phyloP scores from a whole-genome alignment of 2,113 vertebrate species.

The Antechinus stuartii region DNA sequence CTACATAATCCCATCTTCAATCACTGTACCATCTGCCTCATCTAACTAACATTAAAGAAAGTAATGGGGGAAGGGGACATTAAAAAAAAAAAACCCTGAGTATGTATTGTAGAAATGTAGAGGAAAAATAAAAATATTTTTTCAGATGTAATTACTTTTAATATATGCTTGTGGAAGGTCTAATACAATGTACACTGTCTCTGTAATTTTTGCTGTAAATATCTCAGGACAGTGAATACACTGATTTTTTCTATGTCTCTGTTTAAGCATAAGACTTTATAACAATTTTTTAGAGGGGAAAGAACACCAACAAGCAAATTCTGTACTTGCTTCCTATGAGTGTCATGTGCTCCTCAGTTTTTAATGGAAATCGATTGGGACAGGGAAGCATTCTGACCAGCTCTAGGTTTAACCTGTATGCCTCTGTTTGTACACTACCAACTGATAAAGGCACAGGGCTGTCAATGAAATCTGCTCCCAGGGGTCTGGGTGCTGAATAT shows the following conservation, averaged over 20 bases:
- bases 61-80: constrained; percentile 67
- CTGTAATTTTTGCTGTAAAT: constrained; percentile 95
- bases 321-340: constrained; percentile 89
- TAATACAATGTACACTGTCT: constrained; percentile 90
- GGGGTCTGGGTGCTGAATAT: constrained; percentile 74
- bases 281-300: constrained; percentile 94
- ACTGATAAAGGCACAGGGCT: constrained; percentile 72
- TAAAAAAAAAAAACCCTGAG: constrained; percentile 78
- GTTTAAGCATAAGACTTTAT: constrained; percentile 98
- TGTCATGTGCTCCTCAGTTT: constrained; percentile 85
- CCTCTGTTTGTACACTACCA: constrained; percentile 81
- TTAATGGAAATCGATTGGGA: constrained; percentile 87
- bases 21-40: constrained; percentile 82
- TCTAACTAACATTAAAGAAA: constrained; percentile 76
- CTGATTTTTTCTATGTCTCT: constrained; percentile 96
- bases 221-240: constrained; percentile 92
- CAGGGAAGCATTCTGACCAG: constrained; percentile 85
- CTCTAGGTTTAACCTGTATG: constrained; percentile 81
- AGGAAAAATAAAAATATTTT: constrained; percentile 90
- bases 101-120: constrained; percentile 91
- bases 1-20: constrained; percentile 78
- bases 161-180: constrained; percentile 91
- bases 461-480: constrained; percentile 77
- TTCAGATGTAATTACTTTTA: constrained; percentile 91
- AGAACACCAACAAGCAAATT: constrained; percentile 91